These are phyloP conservation scores for Microtus richardsoni DNA, from an alignment of 2,113 vertebrate species.

Conservation along the genomic window DNA sequence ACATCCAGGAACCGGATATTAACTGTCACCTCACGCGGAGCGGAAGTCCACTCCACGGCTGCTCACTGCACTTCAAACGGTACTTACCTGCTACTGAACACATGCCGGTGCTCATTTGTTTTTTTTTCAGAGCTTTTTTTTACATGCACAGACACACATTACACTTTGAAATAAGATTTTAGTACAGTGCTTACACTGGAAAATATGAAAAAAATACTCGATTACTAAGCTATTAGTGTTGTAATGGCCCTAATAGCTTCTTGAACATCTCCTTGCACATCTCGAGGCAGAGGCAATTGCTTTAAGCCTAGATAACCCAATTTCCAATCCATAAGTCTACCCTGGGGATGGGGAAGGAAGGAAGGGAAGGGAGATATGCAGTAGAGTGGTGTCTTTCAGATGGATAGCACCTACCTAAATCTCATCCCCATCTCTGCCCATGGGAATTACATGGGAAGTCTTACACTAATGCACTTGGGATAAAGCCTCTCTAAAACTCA, in stretches of 20 bases:
- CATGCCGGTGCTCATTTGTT: background rate
- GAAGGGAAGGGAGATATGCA: constrained; percentile 55
- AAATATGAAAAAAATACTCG: constrained; percentile 54
- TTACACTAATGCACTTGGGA: constrained; percentile 3
- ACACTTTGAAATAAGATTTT: constrained; percentile 55
- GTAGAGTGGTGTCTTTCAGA: constrained; percentile 48
- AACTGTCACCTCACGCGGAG: background rate
- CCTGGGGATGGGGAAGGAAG: constrained; percentile 62
- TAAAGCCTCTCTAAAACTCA: constrained; percentile 28
- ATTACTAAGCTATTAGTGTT: constrained; percentile 62
- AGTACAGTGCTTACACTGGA: constrained; percentile 21
- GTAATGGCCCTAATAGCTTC: constrained; percentile 62
- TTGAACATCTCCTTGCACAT: constrained; percentile 47
- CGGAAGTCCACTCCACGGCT: background rate
- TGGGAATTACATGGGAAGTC: background rate
- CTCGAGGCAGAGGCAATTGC: constrained; percentile 72
- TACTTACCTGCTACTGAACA: background rate
- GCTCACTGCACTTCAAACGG: background rate
- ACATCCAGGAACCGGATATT: background rate
- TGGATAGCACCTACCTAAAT: constrained; percentile 55
- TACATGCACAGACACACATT: constrained; percentile 5
- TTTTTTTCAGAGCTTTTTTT: constrained; percentile 13
- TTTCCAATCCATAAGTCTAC: constrained; percentile 66
- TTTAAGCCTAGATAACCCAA: constrained; percentile 73
- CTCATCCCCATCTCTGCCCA: constrained; percentile 49